Evolutionary conservation across 2,113 vertebrate species (phyloP).

Genomic region (Amphiprion ocellaris): DNA sequence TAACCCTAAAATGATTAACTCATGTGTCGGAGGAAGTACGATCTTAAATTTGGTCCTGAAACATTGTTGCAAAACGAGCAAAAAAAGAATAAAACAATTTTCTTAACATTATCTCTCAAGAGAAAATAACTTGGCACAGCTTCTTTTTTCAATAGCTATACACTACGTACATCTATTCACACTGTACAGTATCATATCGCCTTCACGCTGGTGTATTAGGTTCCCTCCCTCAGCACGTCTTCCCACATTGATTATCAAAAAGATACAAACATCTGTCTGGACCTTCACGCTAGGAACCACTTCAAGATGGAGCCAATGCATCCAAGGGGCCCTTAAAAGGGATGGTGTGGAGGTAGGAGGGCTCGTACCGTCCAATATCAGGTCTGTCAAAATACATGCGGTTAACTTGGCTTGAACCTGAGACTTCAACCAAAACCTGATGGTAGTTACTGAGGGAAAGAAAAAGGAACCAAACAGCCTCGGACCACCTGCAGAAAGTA

Average conservation of each 20-base stretch:
- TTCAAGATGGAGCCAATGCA: conserved; percentile 63
- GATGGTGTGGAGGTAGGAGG: conserved; percentile 1
- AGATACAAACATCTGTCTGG: conserved; percentile 66
- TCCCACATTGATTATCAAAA: conserved; percentile 49
- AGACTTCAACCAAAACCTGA: conserved; percentile 62
- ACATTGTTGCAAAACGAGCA: not conserved
- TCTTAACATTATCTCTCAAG: not conserved
- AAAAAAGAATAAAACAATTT: not conserved
- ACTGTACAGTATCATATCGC: conserved; percentile 9
- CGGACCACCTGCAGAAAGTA: conserved; percentile 53
- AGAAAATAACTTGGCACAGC: not conserved
- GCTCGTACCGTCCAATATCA: conserved; percentile 41
- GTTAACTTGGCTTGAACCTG: conserved; percentile 51
- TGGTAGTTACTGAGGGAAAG: conserved; percentile 39
- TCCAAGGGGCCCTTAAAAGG: conserved; percentile 51
- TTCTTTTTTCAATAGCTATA: not conserved
- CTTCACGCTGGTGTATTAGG: conserved; percentile 28
- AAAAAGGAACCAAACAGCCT: conserved; percentile 29
- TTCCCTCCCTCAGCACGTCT: conserved; percentile 32
- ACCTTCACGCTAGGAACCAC: conserved; percentile 45
- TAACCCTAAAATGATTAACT: not conserved
- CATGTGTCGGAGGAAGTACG: not conserved
- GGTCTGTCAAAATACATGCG: conserved; percentile 48
- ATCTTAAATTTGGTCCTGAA: not conserved
- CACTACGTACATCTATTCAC: not conserved